phyloP scores from a whole-genome alignment of 1,140 invertebrate genomes.

The Tetragonula clypearis region DNA sequence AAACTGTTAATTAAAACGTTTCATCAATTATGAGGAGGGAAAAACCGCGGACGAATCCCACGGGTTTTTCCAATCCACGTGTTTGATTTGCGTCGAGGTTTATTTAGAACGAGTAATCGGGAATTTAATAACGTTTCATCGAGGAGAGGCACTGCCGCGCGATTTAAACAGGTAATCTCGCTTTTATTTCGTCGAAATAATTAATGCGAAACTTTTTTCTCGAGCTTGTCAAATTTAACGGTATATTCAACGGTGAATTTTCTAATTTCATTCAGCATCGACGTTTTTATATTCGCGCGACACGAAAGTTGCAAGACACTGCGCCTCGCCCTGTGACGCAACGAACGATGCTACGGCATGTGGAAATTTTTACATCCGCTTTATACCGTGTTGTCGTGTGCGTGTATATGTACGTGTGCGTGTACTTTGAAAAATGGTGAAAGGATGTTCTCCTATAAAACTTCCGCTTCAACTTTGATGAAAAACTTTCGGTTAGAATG shows the following conservation, averaged over 20 bases:
- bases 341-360: not conserved
- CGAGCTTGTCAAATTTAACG: too few relatives aligned
- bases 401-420: too few relatives aligned
- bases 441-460: conserved; percentile 2
- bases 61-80: not conserved
- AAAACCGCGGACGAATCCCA: too few relatives aligned
- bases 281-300: not conserved
- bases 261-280: not conserved
- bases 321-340: not conserved
- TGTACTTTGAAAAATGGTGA: not conserved
- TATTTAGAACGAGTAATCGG: not conserved
- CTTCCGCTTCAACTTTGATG: conserved; percentile 14
- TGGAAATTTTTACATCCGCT: not conserved
- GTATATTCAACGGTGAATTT: not conserved
- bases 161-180: not conserved
- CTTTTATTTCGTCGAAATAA: not conserved
- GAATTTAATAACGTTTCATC: not conserved
- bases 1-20: not conserved
- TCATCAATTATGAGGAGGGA: not conserved
- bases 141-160: too few relatives aligned
- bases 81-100: not conserved
- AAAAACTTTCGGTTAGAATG: not conserved
- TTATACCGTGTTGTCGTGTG: not conserved
- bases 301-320: not conserved
- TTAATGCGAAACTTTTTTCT: too few relatives aligned